These are phyloP conservation scores for Aphodius sticticus DNA, from an alignment of 2,888 invertebrate genomes.

Conservation along the genomic window DNA sequence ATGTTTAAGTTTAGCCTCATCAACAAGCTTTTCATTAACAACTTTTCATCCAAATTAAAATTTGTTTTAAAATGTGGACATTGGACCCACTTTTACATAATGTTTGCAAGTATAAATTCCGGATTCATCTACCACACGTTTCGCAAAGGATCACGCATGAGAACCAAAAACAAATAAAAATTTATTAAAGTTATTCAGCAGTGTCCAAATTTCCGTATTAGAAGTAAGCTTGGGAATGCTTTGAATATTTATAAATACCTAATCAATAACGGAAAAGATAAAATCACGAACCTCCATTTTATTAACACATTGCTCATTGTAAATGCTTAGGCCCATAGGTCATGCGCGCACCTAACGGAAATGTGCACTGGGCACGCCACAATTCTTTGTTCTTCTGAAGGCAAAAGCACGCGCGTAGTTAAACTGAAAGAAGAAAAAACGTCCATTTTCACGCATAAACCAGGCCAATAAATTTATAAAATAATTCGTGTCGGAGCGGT, in stretches of 20 bases:
- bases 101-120: too few relatives aligned
- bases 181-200: too few relatives aligned
- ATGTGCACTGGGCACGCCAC: neutral
- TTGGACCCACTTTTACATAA: too few relatives aligned
- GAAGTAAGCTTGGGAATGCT: too few relatives aligned
- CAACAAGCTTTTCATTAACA: too few relatives aligned
- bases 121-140: too few relatives aligned
- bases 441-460: neutral
- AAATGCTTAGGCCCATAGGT: neutral
- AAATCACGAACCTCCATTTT: neutral
- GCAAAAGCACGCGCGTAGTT: neutral
- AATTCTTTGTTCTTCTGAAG: neutral
- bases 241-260: neutral
- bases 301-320: neutral
- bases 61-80: too few relatives aligned
- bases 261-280: neutral
- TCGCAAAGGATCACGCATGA: too few relatives aligned
- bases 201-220: too few relatives aligned
- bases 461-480: neutral
- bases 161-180: too few relatives aligned
- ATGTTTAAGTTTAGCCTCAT: too few relatives aligned
- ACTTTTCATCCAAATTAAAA: too few relatives aligned
- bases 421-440: neutral
- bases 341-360: neutral
- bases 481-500: neutral